Percentiles rank a stretch among this genome's conserved stretches.
Conservation (phyloP, 2,888 invertebrate species). For the Dolichomitus sp. region DNA sequence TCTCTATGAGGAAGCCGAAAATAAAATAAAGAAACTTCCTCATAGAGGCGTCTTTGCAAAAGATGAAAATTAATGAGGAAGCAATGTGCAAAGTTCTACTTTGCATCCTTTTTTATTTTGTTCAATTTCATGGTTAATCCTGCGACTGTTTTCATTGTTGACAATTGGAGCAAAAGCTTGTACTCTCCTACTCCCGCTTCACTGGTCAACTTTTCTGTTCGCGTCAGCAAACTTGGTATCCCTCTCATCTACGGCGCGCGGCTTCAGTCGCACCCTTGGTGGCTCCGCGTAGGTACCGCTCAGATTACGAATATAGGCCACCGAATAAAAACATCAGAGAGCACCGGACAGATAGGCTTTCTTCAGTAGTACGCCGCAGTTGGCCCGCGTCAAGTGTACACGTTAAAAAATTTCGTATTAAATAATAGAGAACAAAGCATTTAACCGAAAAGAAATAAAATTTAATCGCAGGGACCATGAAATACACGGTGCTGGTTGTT, state of each 20-base stretch:
- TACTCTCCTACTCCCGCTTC: slow-evolving; percentile 4
- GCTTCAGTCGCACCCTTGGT: slow-evolving; percentile 63
- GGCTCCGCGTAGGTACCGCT: slow-evolving; percentile 65
- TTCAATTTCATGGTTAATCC: no score
- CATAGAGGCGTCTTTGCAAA: no score
- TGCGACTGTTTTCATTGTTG: slow-evolving; percentile 29
- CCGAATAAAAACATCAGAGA: slow-evolving; percentile 54
- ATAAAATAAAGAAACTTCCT: no score
- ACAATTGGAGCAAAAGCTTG: not conserved
- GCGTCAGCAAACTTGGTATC: slow-evolving; percentile 30
- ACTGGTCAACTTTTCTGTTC: slow-evolving; percentile 1
- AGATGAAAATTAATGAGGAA: no score
- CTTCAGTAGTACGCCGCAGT: slow-evolving; percentile 54
- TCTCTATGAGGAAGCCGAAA: no score
- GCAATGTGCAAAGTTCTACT: no score
- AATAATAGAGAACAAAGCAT: slow-evolving; percentile 1
- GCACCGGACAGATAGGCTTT: slow-evolving; percentile 40
- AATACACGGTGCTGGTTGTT: slow-evolving; percentile 65
- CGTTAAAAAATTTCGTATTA: not conserved
- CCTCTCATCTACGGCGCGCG: slow-evolving; percentile 32
- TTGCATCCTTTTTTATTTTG: no score
- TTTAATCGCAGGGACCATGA: slow-evolving; percentile 68
- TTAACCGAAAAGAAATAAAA: not conserved
- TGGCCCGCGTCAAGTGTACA: slow-evolving; percentile 46
- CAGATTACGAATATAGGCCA: slow-evolving; percentile 64